Evolutionary conservation across 2,797 vertebrate genomes (phyloP).

Genomic region (Meda fulgida): DNA sequence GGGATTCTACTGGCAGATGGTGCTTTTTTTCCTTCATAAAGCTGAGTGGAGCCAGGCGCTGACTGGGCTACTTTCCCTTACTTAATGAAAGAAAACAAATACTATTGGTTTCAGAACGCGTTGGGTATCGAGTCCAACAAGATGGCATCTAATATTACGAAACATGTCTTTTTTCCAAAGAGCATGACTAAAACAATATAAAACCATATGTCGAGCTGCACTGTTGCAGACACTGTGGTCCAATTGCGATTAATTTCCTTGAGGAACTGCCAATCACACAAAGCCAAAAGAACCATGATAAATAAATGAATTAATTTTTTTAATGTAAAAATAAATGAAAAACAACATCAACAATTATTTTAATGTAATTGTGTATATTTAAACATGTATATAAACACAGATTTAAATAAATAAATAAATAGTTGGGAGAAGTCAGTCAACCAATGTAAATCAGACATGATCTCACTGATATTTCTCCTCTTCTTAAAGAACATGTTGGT

Average conservation of each 20-base stretch:
- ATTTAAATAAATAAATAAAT: not conserved
- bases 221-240: conserved; percentile 4
- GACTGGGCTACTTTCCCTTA: conserved; percentile 67
- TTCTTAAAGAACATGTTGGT: conserved; percentile 18
- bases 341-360: not conserved
- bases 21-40: conserved; percentile 60
- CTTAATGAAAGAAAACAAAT: conserved; percentile 74
- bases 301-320: not conserved
- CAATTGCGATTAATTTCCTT: not conserved
- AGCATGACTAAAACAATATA: conserved; percentile 14
- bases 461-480: conserved; percentile 9
- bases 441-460: not conserved
- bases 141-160: conserved; percentile 64
- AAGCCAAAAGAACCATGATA: not conserved
- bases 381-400: not conserved
- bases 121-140: conserved; percentile 65
- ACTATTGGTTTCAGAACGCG: conserved; percentile 62
- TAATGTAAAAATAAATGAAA: not conserved
- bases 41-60: conserved; percentile 48
- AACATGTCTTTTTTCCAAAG: conserved; percentile 22
- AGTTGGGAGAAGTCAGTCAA: not conserved
- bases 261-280: not conserved
- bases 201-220: conserved; percentile 33
- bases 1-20: conserved; percentile 74
- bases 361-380: not conserved